Evolutionary conservation across 2,888 invertebrate species (phyloP).

Genomic region (Lasioglossum pauxillum): DNA sequence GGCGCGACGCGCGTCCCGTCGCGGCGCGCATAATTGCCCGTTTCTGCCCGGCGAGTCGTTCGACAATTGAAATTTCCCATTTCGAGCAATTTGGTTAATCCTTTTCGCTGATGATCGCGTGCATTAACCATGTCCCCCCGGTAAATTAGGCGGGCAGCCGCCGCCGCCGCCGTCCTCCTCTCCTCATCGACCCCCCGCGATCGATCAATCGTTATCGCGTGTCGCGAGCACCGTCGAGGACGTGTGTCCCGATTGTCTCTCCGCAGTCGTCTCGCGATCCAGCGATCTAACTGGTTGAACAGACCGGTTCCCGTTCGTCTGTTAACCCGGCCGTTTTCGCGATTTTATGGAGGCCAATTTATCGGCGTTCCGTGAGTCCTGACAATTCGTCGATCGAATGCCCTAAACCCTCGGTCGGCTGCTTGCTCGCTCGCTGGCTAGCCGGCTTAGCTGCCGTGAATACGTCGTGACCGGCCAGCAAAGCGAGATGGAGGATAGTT

Average conservation of each 20-base stretch:
- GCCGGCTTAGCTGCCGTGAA: neutral
- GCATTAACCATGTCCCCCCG: neutral
- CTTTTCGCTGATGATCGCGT: conserved; percentile 33
- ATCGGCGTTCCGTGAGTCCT: neutral
- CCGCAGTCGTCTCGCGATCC: neutral
- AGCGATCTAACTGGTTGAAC: neutral
- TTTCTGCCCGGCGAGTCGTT: conserved; percentile 45
- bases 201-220: conserved; percentile 18
- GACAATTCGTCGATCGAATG: conserved; percentile 7
- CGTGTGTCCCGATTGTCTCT: conserved; percentile 8
- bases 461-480: neutral
- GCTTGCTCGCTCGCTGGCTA: neutral
- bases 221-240: conserved; percentile 1
- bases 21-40: conserved; percentile 48
- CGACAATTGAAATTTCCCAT: conserved; percentile 57
- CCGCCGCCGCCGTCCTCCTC: neutral
- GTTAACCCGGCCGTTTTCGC: neutral
- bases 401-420: neutral
- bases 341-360: neutral
- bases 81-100: conserved; percentile 54
- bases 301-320: neutral
- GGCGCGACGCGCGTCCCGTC: conserved; percentile 15
- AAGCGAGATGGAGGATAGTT: neutral
- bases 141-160: neutral
- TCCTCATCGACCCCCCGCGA: neutral